Evolutionary conservation across 2,113 vertebrate species (phyloP).

Genomic region (Phycodurus eques): DNA sequence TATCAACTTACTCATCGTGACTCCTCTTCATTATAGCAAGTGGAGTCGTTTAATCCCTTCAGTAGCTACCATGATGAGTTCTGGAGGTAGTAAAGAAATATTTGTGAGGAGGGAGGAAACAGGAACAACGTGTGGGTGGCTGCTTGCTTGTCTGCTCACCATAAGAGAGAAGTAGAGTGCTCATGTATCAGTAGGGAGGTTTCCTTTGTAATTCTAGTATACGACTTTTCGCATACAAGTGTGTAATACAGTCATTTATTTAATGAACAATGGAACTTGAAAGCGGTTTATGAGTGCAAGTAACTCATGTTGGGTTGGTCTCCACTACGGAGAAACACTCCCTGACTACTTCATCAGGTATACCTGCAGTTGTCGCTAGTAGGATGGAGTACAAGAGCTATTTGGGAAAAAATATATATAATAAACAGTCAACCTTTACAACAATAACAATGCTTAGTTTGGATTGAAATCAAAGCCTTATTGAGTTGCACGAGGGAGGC

Average conservation of each 20-base stretch:
- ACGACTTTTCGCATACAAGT: conserved; percentile 12
- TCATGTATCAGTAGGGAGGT: conserved; percentile 31
- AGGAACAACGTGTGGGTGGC: conserved; percentile 65
- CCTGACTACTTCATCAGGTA: too few relatives aligned
- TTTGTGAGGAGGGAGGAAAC: conserved; percentile 52
- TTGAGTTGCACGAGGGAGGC: too few relatives aligned
- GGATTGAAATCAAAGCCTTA: too few relatives aligned
- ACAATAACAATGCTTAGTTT: too few relatives aligned
- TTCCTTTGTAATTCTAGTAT: conserved; percentile 7
- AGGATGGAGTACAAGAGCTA: too few relatives aligned
- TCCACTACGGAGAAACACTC: too few relatives aligned
- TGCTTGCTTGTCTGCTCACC: conserved; percentile 33
- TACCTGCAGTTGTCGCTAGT: too few relatives aligned
- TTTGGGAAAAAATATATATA: too few relatives aligned
- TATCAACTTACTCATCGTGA: conserved; percentile 63
- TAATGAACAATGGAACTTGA: neutral
- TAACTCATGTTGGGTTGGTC: too few relatives aligned
- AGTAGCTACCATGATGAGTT: conserved; percentile 24
- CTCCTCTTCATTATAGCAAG: conserved; percentile 62
- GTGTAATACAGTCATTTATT: neutral
- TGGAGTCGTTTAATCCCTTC: conserved; percentile 65
- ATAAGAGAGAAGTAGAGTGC: conserved; percentile 6
- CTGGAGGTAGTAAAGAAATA: neutral
- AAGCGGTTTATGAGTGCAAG: too few relatives aligned
- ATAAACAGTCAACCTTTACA: too few relatives aligned